Conservation (phyloP, 2,797 vertebrate genomes). For the Cuniculus paca region DNA sequence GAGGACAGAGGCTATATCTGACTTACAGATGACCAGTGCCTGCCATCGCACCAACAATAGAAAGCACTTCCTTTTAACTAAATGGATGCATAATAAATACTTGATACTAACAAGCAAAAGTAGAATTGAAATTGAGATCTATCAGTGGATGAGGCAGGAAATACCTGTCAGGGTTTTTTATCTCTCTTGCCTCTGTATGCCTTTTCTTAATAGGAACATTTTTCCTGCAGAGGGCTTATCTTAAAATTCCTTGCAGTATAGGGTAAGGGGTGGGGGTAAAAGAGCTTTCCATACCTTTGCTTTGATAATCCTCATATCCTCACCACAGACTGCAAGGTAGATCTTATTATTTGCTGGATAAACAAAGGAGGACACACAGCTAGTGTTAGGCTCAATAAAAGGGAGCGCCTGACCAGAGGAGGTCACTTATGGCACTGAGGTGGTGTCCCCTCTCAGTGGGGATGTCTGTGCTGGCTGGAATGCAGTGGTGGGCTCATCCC, state of each 20-base stretch:
- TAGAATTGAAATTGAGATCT: neutral
- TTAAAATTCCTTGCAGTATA: no score
- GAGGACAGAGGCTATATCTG: neutral
- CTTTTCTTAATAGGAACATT: neutral
- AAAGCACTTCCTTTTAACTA: neutral
- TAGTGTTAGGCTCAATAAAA: neutral
- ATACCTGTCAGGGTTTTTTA: neutral
- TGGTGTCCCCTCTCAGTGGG: neutral
- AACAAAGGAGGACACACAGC: neutral
- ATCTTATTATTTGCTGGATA: neutral
- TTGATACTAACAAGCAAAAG: neutral
- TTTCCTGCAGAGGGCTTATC: neutral
- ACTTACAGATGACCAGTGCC: fast-evolving
- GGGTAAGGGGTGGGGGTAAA: neutral
- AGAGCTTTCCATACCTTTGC: neutral
- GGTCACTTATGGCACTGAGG: fast-evolving
- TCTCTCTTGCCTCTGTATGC: neutral
- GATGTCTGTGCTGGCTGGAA: neutral
- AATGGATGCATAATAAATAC: neutral
- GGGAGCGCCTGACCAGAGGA: neutral
- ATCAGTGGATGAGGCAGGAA: neutral
- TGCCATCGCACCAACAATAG: neutral
- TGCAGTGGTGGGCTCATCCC: neutral
- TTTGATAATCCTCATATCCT: neutral
- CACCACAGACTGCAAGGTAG: neutral